phyloP scores from a whole-genome alignment of 2,888 invertebrate species.

The Lamellibrachia columna region DNA sequence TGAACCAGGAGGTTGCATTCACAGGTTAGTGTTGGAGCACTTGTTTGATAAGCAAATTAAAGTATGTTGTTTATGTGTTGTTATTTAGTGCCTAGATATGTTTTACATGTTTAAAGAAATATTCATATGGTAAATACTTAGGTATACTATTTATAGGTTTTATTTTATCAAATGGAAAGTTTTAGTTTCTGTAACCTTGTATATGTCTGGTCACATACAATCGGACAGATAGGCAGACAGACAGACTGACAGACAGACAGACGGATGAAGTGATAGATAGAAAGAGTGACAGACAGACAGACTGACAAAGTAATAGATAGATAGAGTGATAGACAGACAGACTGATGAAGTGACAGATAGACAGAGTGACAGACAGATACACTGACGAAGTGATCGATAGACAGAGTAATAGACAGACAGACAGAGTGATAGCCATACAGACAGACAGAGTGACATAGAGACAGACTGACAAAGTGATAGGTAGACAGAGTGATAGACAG shows the following conservation, averaged over 20 bases:
- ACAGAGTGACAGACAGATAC: neutral
- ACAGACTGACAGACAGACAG: conserved; percentile 7
- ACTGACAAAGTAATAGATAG: neutral
- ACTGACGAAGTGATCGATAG: neutral
- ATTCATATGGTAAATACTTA: too few species aligned
- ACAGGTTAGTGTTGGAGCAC: conserved; percentile 38
- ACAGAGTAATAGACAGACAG: too few species aligned
- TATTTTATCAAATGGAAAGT: too few species aligned
- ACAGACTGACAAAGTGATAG: neutral
- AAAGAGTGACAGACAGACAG: neutral
- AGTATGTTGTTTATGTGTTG: too few species aligned
- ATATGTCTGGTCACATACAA: too few species aligned
- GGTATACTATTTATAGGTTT: too few species aligned
- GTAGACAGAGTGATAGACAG: neutral
- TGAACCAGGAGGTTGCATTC: conserved; percentile 51
- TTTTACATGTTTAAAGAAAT: too few species aligned
- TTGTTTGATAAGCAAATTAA: too few species aligned
- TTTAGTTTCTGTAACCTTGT: too few species aligned
- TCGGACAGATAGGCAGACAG: neutral
- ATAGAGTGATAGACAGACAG: neutral
- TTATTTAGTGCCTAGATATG: too few species aligned
- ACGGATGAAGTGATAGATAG: neutral
- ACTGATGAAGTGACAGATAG: neutral
- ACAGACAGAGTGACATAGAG: neutral
- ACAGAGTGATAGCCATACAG: neutral